phyloP scores from a whole-genome alignment of 23 tunicate species.

The Styela clava region DNA sequence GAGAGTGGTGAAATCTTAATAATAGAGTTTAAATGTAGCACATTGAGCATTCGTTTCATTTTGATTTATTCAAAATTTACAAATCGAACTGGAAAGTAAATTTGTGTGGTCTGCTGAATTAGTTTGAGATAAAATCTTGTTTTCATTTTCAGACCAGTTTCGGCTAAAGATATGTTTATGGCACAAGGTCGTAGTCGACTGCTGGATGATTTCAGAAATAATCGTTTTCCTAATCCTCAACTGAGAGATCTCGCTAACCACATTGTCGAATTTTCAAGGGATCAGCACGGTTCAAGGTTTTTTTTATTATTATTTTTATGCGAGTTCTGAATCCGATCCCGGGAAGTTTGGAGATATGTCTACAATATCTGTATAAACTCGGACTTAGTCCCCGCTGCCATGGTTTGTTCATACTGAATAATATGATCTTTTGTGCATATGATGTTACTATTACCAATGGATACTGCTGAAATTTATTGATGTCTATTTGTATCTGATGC shows the following conservation, averaged over 20 bases:
- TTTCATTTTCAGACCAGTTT: slow-evolving; percentile 58
- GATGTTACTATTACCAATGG: slow-evolving; percentile 17
- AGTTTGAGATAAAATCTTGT: too few species aligned
- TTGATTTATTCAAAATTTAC: too few species aligned
- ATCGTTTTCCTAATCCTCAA: slow-evolving; percentile 88
- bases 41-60: too few species aligned
- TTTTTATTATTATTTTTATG: too few species aligned
- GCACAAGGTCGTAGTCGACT: slow-evolving; percentile 77
- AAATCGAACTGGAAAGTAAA: too few species aligned
- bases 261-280: slow-evolving; percentile 97
- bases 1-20: too few species aligned
- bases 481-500: slow-evolving; percentile 14
- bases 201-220: slow-evolving; percentile 98
- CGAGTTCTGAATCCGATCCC: background rate
- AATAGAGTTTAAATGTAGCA: too few species aligned
- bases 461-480: slow-evolving; percentile 1
- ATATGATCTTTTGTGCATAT: too few species aligned
- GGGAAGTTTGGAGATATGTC: slow-evolving; percentile 1
- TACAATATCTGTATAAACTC: background rate
- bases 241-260: slow-evolving; percentile 87
- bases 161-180: slow-evolving; percentile 46
- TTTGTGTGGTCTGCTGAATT: too few species aligned
- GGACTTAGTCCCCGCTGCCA: background rate
- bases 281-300: slow-evolving; percentile 99
- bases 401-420: too few species aligned